Evolutionary conservation across 2,888 invertebrate species (phyloP).

Genomic region (Yponomeuta malinellus): DNA sequence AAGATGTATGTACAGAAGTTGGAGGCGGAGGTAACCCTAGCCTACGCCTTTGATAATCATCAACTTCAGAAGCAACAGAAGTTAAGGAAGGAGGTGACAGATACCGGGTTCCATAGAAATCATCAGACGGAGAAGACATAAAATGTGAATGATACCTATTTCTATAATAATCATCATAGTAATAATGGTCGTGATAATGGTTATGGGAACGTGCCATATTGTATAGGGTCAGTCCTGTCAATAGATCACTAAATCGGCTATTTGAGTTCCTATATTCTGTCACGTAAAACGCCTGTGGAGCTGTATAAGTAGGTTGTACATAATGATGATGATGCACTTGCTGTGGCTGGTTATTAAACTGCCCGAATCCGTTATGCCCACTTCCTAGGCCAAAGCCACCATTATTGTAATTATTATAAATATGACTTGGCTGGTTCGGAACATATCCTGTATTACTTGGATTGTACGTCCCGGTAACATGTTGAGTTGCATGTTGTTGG

Average conservation of each 20-base stretch:
- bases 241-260: slow-evolving; percentile 54
- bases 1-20: neutral
- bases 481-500: neutral
- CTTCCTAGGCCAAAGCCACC: neutral
- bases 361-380: neutral
- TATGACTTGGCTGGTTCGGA: too few species aligned
- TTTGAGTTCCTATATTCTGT: slow-evolving; percentile 55
- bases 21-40: too few species aligned
- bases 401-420: too few species aligned
- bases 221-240: slow-evolving; percentile 59
- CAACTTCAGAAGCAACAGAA: too few species aligned
- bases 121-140: neutral
- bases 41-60: too few species aligned
- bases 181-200: slow-evolving; percentile 47
- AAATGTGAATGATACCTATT: slow-evolving; percentile 31
- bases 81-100: too few species aligned
- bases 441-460: neutral
- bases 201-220: slow-evolving; percentile 59
- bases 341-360: neutral
- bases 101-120: too few species aligned
- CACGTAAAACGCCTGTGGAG: slow-evolving; percentile 58
- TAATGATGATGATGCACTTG: neutral
- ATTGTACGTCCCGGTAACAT: neutral
- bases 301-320: slow-evolving; percentile 26
- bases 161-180: slow-evolving; percentile 59